Percentiles rank a stretch among this genome's conserved stretches.
These are phyloP conservation scores for Drepanosiphum platanoidis DNA, from an alignment of 2,888 invertebrate species.

Conservation along the genomic window DNA sequence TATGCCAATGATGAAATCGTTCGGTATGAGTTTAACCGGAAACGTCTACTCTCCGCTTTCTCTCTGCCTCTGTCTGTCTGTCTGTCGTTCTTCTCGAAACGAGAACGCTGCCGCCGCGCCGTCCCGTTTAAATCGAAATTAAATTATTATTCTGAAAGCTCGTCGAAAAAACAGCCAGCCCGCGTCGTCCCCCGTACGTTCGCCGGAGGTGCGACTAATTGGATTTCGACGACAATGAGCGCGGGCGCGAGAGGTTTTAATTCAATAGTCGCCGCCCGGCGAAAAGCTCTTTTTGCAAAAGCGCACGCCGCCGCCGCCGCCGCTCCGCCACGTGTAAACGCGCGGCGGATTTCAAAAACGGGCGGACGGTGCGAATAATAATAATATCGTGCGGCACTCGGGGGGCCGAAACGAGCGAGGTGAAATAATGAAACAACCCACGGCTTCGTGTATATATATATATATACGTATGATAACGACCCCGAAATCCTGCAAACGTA, in stretches of 20 bases:
- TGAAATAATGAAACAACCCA: slow-evolving; percentile 20
- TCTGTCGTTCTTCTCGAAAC: slow-evolving; percentile 11
- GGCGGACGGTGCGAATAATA: neutral
- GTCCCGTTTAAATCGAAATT: slow-evolving; percentile 55
- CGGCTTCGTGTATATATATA: neutral
- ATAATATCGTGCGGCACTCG: no score
- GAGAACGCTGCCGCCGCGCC: slow-evolving; percentile 15
- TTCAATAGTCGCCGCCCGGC: slow-evolving; percentile 54
- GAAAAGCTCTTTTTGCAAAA: slow-evolving; percentile 40
- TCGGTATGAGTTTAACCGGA: slow-evolving; percentile 20
- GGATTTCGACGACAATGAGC: slow-evolving; percentile 60
- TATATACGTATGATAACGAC: neutral
- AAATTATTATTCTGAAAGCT: slow-evolving; percentile 59
- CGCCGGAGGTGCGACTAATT: slow-evolving; percentile 50
- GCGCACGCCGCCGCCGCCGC: no score
- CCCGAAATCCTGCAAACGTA: neutral
- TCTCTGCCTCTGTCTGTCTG: no score
- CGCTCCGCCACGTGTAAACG: neutral
- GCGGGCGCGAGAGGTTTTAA: slow-evolving; percentile 52
- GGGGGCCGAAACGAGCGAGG: neutral
- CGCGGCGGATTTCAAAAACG: neutral
- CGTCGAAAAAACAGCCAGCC: slow-evolving; percentile 49
- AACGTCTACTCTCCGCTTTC: neutral
- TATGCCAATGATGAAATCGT: neutral
- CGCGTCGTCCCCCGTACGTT: neutral